A percentile compares a stretch with the other conserved stretches of the same genome.
Evolutionary conservation across 1,140 invertebrate species (phyloP).

Genomic region (Patella vulgata): DNA sequence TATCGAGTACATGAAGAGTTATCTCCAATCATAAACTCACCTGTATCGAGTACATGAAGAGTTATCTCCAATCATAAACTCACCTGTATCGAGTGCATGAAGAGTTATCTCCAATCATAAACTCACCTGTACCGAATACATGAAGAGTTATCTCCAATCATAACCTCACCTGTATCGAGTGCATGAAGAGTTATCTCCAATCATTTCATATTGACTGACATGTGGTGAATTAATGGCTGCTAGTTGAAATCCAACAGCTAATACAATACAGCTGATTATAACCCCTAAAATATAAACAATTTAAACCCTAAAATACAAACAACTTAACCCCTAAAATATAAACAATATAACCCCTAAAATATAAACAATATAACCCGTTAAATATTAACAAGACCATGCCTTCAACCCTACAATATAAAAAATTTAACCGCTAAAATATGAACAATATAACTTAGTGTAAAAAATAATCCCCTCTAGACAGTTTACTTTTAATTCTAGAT

Average conservation of each 20-base stretch:
- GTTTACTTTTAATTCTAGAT: no score
- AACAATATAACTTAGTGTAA: neutral
- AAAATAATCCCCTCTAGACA: neutral
- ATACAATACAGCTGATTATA: conserved; percentile 64
- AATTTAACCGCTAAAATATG: no score
- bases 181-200: conserved; percentile 19
- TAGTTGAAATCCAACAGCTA: conserved; percentile 70
- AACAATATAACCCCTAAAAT: no score
- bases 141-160: conserved; percentile 11
- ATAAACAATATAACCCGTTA: no score
- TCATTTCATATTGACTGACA: conserved; percentile 47
- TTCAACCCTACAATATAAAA: no score
- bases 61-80: conserved; percentile 62
- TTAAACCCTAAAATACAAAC: no score
- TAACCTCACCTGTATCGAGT: conserved; percentile 35
- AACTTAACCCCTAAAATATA: no score
- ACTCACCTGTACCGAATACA: conserved; percentile 39
- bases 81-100: conserved; percentile 39
- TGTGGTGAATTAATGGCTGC: conserved; percentile 64
- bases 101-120: conserved; percentile 9
- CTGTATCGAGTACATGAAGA: conserved; percentile 63
- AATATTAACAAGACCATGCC: no score
- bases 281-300: conserved; percentile 61
- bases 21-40: conserved; percentile 32
- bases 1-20: no score